A percentile compares a stretch with the other conserved stretches of the same genome.
Conservation (phyloP, 2,888 invertebrate species). For the Trilocha varians region DNA sequence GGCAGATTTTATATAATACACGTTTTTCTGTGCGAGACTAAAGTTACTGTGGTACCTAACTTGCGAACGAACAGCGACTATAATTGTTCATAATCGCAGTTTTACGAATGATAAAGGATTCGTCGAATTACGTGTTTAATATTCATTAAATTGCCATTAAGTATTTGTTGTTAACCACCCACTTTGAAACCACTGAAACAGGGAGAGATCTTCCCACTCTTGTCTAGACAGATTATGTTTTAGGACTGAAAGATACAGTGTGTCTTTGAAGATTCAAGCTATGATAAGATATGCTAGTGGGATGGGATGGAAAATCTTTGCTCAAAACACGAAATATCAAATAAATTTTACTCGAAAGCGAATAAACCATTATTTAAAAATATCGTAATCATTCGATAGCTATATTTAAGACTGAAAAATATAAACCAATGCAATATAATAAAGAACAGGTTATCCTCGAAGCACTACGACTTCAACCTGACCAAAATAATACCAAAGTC, state of each 20-base stretch:
- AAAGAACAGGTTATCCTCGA: too few relatives aligned
- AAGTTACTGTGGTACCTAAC: constrained; percentile 10
- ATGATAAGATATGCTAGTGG: too few relatives aligned
- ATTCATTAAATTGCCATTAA: background rate
- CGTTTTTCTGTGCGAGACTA: background rate
- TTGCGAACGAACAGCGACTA: constrained; percentile 8
- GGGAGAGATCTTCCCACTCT: background rate
- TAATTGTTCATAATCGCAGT: background rate
- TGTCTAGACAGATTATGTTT: background rate
- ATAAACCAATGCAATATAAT: too few relatives aligned
- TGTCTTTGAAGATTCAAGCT: too few relatives aligned
- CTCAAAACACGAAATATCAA: too few relatives aligned
- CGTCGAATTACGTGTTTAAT: background rate
- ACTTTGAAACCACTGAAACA: background rate
- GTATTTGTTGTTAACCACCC: background rate
- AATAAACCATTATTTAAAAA: too few relatives aligned
- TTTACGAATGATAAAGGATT: background rate
- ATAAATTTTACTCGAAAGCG: too few relatives aligned
- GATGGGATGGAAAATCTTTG: too few relatives aligned
- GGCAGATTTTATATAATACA: constrained; percentile 5
- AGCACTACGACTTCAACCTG: too few relatives aligned
- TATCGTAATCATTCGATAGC: too few relatives aligned
- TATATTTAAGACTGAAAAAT: too few relatives aligned
- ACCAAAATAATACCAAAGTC: too few relatives aligned
- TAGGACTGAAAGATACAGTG: background rate